Conservation (phyloP, 1,140 invertebrate genomes). For the Delia radicum region DNA sequence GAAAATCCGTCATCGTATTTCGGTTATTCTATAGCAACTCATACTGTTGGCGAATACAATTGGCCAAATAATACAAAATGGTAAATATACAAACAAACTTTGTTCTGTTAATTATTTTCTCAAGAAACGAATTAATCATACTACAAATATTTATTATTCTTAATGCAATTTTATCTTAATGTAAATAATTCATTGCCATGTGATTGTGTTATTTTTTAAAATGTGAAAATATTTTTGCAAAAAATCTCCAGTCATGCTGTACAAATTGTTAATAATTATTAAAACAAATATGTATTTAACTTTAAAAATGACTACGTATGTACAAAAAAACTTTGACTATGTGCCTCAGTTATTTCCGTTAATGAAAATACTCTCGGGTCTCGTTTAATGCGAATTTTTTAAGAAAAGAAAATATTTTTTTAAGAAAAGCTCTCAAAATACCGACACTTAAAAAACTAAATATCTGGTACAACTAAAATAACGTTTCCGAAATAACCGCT, state of each 20-base stretch:
- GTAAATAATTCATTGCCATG: background rate
- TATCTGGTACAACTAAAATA: no score
- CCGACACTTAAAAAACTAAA: no score
- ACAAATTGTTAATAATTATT: background rate
- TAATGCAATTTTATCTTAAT: no score
- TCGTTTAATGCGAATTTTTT: no score
- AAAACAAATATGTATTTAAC: background rate
- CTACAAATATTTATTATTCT: background rate
- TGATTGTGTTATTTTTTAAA: background rate
- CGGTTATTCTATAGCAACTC: constrained; percentile 51
- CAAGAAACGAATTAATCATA: background rate
- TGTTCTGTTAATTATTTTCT: background rate
- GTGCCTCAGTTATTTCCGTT: background rate
- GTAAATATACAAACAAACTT: constrained; percentile 34
- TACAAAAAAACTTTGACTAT: background rate
- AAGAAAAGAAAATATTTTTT: no score
- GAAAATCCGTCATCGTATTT: constrained; percentile 43
- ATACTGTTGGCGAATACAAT: constrained; percentile 47
- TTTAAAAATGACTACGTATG: background rate
- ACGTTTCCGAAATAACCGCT: no score
- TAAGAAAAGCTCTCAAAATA: no score
- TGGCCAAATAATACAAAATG: constrained; percentile 49
- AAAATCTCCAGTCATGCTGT: background rate
- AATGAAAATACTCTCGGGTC: no score
- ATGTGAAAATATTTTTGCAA: background rate